These are phyloP conservation scores for Tipula unca DNA, from an alignment of 2,888 invertebrate species.

Conservation along the genomic window DNA sequence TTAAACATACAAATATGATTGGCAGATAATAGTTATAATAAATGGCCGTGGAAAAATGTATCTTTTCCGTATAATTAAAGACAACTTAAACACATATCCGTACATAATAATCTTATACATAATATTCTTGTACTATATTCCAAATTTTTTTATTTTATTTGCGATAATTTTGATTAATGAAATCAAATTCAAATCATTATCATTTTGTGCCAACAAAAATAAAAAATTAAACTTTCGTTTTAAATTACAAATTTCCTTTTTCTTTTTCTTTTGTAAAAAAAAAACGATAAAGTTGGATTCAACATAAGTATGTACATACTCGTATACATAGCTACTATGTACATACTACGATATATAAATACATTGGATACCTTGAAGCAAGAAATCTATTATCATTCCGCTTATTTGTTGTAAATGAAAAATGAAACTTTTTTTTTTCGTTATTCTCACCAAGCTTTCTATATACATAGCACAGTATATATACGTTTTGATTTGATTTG, in stretches of 20 bases:
- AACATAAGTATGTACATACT: not conserved
- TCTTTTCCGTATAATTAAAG: too few species aligned
- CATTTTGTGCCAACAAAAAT: not conserved
- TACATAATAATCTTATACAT: too few species aligned
- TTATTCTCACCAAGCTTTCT: not conserved
- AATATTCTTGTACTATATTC: too few species aligned
- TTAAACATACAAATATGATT: too few species aligned
- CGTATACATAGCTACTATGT: not conserved
- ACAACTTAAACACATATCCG: too few species aligned
- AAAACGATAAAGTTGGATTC: not conserved
- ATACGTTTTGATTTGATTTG: not conserved
- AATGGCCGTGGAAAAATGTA: too few species aligned
- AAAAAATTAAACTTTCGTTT: not conserved
- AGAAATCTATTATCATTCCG: not conserved
- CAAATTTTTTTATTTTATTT: not conserved
- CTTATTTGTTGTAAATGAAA: not conserved
- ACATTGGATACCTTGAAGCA: not conserved
- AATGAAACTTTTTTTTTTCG: not conserved
- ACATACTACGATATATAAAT: not conserved
- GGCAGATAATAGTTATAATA: too few species aligned
- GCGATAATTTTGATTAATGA: not conserved
- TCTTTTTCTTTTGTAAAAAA: not conserved
- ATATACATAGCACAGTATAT: not conserved
- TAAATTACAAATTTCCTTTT: not conserved
- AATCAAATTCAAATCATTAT: constrained; percentile 8